Conservation (phyloP, 2,113 vertebrate genomes). For the Leiothrix lutea region DNA sequence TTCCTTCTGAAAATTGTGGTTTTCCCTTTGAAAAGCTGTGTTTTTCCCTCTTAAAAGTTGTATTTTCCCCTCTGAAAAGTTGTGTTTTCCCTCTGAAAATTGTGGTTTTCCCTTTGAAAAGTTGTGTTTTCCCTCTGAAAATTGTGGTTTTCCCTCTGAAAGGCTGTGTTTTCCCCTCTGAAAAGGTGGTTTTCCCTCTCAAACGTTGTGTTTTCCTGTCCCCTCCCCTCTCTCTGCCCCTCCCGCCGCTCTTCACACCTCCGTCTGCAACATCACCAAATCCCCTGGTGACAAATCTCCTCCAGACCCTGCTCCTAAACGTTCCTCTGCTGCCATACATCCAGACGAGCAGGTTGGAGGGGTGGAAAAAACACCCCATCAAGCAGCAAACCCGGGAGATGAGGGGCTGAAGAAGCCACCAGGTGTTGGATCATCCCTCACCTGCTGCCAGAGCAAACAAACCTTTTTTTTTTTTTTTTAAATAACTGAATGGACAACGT, state of each 20-base stretch:
- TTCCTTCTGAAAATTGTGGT: neutral
- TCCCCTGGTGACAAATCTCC: neutral
- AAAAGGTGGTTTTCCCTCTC: neutral
- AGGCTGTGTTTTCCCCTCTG: neutral
- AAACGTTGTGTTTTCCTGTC: neutral
- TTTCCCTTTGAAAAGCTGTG: neutral
- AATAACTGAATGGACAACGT: neutral
- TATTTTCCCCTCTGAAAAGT: neutral
- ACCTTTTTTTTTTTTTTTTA: neutral
- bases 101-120: neutral
- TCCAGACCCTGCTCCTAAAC: neutral
- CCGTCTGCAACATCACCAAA: neutral
- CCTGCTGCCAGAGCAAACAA: neutral
- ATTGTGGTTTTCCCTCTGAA: neutral
- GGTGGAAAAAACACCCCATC: neutral
- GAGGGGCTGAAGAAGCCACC: neutral
- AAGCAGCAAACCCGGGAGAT: neutral
- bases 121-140: neutral
- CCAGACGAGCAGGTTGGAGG: neutral
- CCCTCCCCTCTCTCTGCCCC: neutral
- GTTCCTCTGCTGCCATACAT: neutral
- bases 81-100: neutral
- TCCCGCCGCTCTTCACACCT: neutral
- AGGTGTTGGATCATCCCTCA: neutral
- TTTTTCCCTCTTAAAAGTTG: neutral